phyloP scores from a whole-genome alignment of 2,113 vertebrate genomes.

The Indicator maculatus region DNA sequence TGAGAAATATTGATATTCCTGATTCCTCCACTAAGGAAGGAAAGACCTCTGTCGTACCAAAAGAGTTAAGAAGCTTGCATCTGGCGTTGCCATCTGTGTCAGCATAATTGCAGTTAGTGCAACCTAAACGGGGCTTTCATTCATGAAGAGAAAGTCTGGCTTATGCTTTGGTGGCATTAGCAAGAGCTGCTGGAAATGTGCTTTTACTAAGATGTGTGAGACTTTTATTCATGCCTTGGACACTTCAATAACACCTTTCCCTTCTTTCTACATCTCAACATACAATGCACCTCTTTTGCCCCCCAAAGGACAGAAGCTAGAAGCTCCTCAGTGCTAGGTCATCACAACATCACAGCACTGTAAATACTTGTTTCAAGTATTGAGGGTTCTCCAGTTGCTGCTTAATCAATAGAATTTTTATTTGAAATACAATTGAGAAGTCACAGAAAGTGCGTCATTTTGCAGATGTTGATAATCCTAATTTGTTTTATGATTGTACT shows the following conservation, averaged over 20 bases:
- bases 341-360: background rate
- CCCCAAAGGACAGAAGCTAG: background rate
- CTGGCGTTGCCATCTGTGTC: background rate
- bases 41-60: background rate
- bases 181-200: background rate
- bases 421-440: background rate
- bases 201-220: background rate
- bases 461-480: constrained; percentile 30
- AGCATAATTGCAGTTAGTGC: background rate
- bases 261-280: background rate
- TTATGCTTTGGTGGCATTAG: background rate
- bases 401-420: background rate
- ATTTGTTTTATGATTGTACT: constrained; percentile 38
- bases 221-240: rapidly evolving
- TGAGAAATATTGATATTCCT: background rate
- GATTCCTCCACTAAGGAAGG: background rate
- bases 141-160: background rate
- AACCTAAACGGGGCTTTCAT: background rate
- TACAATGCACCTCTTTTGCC: background rate
- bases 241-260: background rate
- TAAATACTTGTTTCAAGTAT: background rate
- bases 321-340: background rate
- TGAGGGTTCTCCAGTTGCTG: background rate
- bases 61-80: background rate
- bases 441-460: background rate